Evolutionary conservation across 2,113 vertebrate genomes (phyloP).

Genomic region (Cricetomys ansorgei): DNA sequence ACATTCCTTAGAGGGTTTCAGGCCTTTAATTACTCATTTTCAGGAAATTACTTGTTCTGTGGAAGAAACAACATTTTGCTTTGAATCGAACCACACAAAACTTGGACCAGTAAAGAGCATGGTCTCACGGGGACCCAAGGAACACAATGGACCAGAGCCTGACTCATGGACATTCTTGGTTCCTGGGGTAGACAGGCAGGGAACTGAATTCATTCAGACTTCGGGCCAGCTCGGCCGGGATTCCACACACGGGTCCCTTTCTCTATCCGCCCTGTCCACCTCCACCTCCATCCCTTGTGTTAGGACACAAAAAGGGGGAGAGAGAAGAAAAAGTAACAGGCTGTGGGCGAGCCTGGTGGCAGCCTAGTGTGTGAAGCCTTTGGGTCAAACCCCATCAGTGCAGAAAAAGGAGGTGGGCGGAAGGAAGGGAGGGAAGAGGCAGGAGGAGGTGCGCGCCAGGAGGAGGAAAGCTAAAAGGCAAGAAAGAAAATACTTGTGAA

Average conservation of each 20-base stretch:
- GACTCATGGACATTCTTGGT: background rate
- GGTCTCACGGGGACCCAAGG: background rate
- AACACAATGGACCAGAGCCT: slow-evolving; percentile 24
- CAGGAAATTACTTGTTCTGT: slow-evolving; percentile 78
- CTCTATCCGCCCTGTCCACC: no score
- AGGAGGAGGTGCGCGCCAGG: accelerated
- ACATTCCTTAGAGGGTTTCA: slow-evolving; percentile 64
- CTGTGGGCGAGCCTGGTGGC: accelerated
- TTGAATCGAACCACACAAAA: slow-evolving; percentile 53
- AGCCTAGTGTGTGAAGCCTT: background rate
- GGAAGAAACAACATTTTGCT: slow-evolving; percentile 67
- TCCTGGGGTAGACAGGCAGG: background rate
- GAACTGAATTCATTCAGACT: background rate
- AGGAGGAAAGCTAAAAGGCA: accelerated
- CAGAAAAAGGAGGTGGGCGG: background rate
- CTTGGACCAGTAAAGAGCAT: background rate
- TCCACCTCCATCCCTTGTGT: accelerated
- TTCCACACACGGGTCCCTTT: accelerated
- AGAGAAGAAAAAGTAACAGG: no score
- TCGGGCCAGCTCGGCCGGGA: accelerated
- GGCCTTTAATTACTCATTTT: slow-evolving; percentile 72
- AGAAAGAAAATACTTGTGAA: slow-evolving; percentile 10
- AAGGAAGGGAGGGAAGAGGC: background rate
- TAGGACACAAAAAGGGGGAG: accelerated
- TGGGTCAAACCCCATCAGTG: background rate